Evolutionary conservation across 2,888 invertebrate species (phyloP).

Genomic region (Lepeophtheirus nordmannii): DNA sequence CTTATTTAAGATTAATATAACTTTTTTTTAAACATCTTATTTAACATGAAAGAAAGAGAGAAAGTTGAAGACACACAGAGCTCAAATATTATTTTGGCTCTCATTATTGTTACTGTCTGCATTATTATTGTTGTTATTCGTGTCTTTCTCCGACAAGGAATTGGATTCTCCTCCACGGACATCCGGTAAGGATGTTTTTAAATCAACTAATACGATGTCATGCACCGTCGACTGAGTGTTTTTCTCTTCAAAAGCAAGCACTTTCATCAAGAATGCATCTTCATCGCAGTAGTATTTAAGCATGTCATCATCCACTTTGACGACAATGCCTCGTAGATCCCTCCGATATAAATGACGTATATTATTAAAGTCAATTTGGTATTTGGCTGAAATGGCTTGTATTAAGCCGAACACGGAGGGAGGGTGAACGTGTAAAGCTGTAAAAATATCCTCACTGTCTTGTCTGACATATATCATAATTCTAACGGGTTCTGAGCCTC

Average conservation of each 20-base stretch:
- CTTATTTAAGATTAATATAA: too few relatives aligned
- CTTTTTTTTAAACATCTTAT: too few relatives aligned
- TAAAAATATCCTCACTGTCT: constrained; percentile 15
- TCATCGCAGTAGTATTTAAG: constrained; percentile 14
- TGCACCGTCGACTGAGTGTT: background rate
- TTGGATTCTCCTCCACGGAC: background rate
- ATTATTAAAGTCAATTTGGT: constrained; percentile 2
- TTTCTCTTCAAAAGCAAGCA: background rate
- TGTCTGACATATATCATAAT: constrained; percentile 9
- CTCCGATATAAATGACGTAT: constrained; percentile 15
- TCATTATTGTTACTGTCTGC: background rate
- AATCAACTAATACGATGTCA: background rate
- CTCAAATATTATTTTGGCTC: too few relatives aligned
- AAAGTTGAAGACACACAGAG: too few relatives aligned
- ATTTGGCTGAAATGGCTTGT: constrained; percentile 17
- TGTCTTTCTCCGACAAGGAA: background rate
- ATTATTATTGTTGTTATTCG: background rate
- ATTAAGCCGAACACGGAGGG: constrained; percentile 15
- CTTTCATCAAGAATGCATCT: constrained; percentile 22
- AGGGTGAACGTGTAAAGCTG: background rate
- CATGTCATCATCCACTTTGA: constrained; percentile 21
- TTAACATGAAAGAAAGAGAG: too few relatives aligned
- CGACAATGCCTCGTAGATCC: constrained; percentile 9
- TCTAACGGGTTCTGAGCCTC: background rate
- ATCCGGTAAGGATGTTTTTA: background rate